These are phyloP conservation scores for Drosophila paulistorum DNA, from an alignment of 1,140 invertebrate species.

Conservation along the genomic window DNA sequence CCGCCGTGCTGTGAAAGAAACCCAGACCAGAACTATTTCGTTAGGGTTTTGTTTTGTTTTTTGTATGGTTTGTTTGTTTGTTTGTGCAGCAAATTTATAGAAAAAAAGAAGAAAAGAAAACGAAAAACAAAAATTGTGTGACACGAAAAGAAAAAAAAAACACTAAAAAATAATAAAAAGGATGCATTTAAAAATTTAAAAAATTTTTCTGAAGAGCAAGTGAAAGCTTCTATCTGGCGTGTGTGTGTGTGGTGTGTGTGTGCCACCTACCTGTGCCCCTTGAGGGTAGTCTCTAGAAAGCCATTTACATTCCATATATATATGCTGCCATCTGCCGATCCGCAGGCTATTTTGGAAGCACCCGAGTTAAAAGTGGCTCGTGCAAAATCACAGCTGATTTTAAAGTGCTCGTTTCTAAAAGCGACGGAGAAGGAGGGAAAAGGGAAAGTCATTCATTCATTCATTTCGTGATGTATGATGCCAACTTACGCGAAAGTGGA, in stretches of 20 bases:
- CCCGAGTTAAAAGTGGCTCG: conserved; percentile 96
- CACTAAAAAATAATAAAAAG: no score
- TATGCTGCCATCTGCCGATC: conserved; percentile 94
- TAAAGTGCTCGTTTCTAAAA: conserved; percentile 94
- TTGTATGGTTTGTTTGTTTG: neutral
- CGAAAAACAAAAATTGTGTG: neutral
- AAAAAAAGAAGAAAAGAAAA: conserved; percentile 4
- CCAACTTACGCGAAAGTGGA: conserved; percentile 92
- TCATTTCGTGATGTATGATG: neutral
- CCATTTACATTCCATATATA: conserved; percentile 95
- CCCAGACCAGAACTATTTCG: conserved; percentile 58
- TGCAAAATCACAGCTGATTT: conserved; percentile 97
- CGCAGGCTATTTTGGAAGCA: conserved; percentile 93
- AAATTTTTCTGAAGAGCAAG: neutral
- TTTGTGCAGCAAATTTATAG: conserved; percentile 17
- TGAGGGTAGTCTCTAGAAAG: conserved; percentile 92
- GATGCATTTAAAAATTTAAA: neutral
- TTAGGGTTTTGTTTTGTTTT: conserved; percentile 29
- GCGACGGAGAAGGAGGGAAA: conserved; percentile 59
- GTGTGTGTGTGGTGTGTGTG: no score
- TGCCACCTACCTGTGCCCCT: conserved; percentile 91
- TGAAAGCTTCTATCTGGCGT: neutral
- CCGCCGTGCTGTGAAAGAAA: conserved; percentile 88
- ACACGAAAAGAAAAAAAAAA: neutral
- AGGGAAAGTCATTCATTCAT: neutral